Evolutionary conservation across 2,113 vertebrate species (phyloP), one percentile per base, ranked within the genome.

Genomic region (Oncorhynchus nerka): DNA sequence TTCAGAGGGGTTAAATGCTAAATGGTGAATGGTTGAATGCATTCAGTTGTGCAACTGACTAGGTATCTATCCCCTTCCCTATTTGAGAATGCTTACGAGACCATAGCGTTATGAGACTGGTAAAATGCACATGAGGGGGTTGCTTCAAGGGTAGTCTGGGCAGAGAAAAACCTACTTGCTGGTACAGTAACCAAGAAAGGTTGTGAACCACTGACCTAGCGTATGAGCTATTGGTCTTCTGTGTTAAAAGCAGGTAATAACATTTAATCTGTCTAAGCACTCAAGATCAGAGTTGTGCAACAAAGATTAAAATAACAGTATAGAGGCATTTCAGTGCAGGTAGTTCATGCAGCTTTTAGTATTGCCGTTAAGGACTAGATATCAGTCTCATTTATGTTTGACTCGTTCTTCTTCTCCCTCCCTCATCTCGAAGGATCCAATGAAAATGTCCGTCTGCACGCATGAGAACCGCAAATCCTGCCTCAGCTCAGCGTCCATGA

Each of bases 381-480:
- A 19, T n/a, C 8, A 64, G 6, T 64, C n/a, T 64, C 20, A 64
- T 64, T 64, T 16, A 9, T 24, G 20, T 24, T 22, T 64, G 20
- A 64, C 9, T 62, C 61, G 0, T 64, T 64, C 20, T 45, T 45
- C 39, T 61, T 68, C 19, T 22, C 19, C 4, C 39, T 49, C 20
- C 45, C 45, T 70, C 45, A 16, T 11, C 45, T 24, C 13, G 4
- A 24, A 70, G 68, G 68, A 70, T 68, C 30, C 67, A 68, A 70
- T 49, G 68, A 75, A 75, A 68, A 95, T 95, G 95, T 95, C 95
- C 0, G 94, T 95, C 88, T 94, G 92, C 0, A 93, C 94, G 65
- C 94, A 95, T 0, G 94, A 95, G 91, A 95, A 94, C 81, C 93
- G 94, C 61, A 95, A 95, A 86, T 94, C 94, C 1, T 90, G 94